Percentiles rank a stretch among this genome's conserved stretches.
These are phyloP conservation scores for Heptranchias perlo DNA, from an alignment of 2,113 vertebrate species.

Conservation along the genomic window DNA sequence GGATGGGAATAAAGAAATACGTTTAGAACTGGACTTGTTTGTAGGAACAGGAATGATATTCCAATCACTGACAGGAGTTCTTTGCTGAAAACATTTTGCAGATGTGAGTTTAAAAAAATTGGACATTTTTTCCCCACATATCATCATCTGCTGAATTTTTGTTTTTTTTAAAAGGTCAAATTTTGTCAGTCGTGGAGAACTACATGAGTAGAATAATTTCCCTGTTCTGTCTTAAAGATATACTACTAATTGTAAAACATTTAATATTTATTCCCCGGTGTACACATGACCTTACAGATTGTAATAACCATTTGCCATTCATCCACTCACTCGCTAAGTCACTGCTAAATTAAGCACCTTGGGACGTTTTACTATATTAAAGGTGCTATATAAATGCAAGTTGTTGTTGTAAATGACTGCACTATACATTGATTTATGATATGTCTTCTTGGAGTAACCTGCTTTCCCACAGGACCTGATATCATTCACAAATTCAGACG, in stretches of 20 bases:
- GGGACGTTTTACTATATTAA: not conserved
- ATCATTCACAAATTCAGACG: not conserved
- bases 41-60: slow-evolving; percentile 11
- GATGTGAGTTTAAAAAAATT: slow-evolving; percentile 24
- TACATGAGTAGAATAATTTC: slow-evolving; percentile 22
- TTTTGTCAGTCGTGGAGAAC: slow-evolving; percentile 16
- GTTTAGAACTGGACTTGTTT: not conserved
- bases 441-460: not conserved
- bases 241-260: not conserved
- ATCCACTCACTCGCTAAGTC: not conserved
- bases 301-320: slow-evolving; percentile 17
- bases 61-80: not conserved
- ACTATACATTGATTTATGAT: not conserved
- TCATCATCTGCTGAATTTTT: slow-evolving; percentile 8
- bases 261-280: slow-evolving; percentile 24
- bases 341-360: not conserved
- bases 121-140: slow-evolving; percentile 8
- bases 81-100: not conserved
- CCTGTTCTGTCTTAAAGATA: slow-evolving; percentile 10
- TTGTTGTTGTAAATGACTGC: not conserved
- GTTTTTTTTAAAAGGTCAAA: slow-evolving; percentile 26
- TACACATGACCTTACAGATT: not conserved
- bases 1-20: not conserved
- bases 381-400: not conserved
- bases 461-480: not conserved